Conservation (phyloP, 2,888 invertebrate species). For the Pyrrhia umbra region DNA sequence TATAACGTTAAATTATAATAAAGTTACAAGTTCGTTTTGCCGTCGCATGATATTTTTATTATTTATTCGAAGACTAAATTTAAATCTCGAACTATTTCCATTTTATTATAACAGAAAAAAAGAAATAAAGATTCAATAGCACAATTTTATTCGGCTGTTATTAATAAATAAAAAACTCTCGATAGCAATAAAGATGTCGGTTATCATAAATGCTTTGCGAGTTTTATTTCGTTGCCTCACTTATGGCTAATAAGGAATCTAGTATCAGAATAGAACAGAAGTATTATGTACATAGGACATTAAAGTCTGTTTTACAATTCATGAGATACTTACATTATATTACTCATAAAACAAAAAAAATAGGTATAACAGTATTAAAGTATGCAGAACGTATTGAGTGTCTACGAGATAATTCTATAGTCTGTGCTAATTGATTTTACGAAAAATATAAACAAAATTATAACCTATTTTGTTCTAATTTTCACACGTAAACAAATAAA, state of each 20-base stretch:
- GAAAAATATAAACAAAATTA: neutral
- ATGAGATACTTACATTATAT: conserved; percentile 12
- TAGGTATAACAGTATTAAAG: conserved; percentile 27
- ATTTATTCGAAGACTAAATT: neutral
- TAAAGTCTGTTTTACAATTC: conserved; percentile 26
- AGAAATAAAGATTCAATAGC: neutral
- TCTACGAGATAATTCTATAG: conserved; percentile 12
- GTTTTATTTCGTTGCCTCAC: conserved; percentile 39
- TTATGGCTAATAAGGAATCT: conserved; percentile 49
- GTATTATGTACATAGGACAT: conserved; percentile 24
- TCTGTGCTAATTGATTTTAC: neutral
- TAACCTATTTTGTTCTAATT: too few species aligned
- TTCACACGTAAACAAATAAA: too few species aligned
- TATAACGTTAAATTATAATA: conserved; percentile 6
- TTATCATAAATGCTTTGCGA: conserved; percentile 13
- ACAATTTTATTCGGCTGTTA: conserved; percentile 15
- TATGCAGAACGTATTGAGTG: conserved; percentile 24
- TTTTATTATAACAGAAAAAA: neutral
- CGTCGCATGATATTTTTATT: neutral
- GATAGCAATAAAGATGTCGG: conserved; percentile 11
- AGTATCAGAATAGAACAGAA: conserved; percentile 41
- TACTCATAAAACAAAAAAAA: conserved; percentile 36
- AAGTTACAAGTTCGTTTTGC: neutral
- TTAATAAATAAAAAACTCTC: conserved; percentile 14
- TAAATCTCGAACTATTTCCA: neutral